phyloP scores from a whole-genome alignment of 1,140 invertebrate species.

The Protaetia brevitarsis region DNA sequence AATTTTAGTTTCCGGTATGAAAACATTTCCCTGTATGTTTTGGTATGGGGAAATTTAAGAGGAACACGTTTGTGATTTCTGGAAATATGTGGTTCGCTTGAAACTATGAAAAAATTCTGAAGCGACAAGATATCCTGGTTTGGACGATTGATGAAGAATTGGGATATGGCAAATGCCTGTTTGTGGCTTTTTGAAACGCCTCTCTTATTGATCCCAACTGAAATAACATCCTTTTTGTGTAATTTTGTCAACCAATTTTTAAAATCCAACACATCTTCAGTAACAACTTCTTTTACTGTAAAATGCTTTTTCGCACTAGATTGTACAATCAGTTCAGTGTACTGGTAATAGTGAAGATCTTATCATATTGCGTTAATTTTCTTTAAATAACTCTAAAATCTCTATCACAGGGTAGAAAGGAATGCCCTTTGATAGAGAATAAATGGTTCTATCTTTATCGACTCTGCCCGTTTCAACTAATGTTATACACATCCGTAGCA shows the following conservation, averaged over 20 bases:
- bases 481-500: slow-evolving; percentile 33
- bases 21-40: too few relatives aligned
- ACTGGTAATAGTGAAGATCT: background rate
- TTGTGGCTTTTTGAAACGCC: background rate
- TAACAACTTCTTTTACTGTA: slow-evolving; percentile 12
- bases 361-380: background rate
- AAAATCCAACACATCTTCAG: background rate
- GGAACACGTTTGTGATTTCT: too few relatives aligned
- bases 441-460: slow-evolving; percentile 34
- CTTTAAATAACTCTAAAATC: slow-evolving; percentile 32
- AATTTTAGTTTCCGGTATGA: too few relatives aligned
- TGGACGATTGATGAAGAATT: background rate
- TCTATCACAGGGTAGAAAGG: slow-evolving; percentile 42
- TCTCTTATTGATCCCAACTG: background rate
- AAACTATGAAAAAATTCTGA: too few relatives aligned
- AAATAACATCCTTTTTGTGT: background rate
- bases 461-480: slow-evolving; percentile 33
- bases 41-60: too few relatives aligned
- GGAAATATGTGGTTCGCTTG: too few relatives aligned
- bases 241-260: slow-evolving; percentile 5
- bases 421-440: slow-evolving; percentile 42
- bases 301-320: background rate
- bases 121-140: too few relatives aligned
- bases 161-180: background rate
- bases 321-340: background rate